Evolutionary conservation across 2,888 invertebrate genomes (phyloP), one percentile per base, ranked within the genome.

Genomic region (Empis livida): DNA sequence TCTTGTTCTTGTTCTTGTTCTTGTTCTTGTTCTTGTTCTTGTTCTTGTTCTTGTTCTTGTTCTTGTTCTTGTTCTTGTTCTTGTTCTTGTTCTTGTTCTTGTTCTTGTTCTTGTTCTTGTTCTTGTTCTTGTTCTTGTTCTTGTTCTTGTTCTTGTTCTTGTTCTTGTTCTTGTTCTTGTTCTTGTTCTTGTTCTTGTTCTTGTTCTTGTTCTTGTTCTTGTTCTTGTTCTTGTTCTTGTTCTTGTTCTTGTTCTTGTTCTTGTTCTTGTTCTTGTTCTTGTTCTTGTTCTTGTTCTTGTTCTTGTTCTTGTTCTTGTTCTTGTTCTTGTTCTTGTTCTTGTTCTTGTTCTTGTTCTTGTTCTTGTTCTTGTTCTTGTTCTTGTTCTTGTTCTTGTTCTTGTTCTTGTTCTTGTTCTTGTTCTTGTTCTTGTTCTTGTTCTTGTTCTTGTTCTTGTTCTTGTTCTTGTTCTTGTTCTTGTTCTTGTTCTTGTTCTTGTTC

Each of bases 121-220:
- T 48, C 48, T 13, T 49, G 46, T 5, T 52, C 53, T 13, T 51
- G 46, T 27, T 47, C 51, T 11, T 45, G 45, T 2, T 51, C 49
- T 42, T 51, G 53, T 10, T 55, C 54, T 3, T 59, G 56, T 5
- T 57, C 55, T 11, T 52, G 51, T 1, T 54, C 53, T 1, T 35
- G 35, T 9, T 32, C 32, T 32, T 32, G 32, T 32, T 32, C 11
- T 32, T 9, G 5, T 5, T 32, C 11, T 32, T 32, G 5, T 10
- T 32, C 32, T 32, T 9, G 5, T 32, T 32, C 32, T 32, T 5
- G 11, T 32, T 32, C 8, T 32, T 32, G 32, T 32, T 32, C 32
- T 32, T 32, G 32, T 10, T 32, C 11, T 32, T 32, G 32, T 10
- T 32, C 8, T 32, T 32, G 32, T 10, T 32, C 8, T 32, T 32